Evolutionary conservation across 2,797 vertebrate species (phyloP).

Genomic region (Ptychobarbus kaznakovi): DNA sequence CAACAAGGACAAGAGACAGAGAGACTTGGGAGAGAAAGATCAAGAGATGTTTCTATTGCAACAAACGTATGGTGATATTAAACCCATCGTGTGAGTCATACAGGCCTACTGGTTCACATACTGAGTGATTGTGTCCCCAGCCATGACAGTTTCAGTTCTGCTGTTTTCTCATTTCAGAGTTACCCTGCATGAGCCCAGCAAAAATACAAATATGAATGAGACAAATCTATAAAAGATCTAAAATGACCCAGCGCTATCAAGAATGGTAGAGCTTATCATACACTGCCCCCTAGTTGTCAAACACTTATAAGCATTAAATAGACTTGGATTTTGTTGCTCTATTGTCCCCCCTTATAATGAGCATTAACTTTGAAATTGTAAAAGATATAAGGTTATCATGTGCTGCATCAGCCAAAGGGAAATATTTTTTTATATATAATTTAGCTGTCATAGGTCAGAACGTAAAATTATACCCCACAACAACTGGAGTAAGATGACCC

Average conservation of each 20-base stretch:
- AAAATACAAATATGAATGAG: not conserved
- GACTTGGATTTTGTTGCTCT: not conserved
- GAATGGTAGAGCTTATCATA: constrained; percentile 45
- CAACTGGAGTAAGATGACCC: not conserved
- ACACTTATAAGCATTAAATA: not conserved
- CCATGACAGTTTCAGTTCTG: not conserved
- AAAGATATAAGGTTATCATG: not conserved
- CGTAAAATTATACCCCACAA: not conserved
- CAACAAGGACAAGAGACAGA: constrained; percentile 2
- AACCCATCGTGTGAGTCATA: not conserved
- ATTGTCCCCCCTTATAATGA: not conserved
- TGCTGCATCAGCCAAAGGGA: not conserved
- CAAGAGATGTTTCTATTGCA: not conserved
- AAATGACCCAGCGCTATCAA: not conserved
- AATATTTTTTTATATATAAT: not conserved
- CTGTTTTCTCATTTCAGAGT: not conserved
- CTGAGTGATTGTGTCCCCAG: not conserved
- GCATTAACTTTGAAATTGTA: not conserved
- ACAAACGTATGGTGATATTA: not conserved
- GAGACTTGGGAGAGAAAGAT: not conserved
- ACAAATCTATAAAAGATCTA: constrained; percentile 2
- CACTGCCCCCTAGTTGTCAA: constrained; percentile 68
- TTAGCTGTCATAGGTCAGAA: not conserved
- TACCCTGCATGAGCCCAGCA: not conserved
- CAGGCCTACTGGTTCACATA: not conserved